Conservation (phyloP, 2,888 invertebrate species). For the Athalia cordata region DNA sequence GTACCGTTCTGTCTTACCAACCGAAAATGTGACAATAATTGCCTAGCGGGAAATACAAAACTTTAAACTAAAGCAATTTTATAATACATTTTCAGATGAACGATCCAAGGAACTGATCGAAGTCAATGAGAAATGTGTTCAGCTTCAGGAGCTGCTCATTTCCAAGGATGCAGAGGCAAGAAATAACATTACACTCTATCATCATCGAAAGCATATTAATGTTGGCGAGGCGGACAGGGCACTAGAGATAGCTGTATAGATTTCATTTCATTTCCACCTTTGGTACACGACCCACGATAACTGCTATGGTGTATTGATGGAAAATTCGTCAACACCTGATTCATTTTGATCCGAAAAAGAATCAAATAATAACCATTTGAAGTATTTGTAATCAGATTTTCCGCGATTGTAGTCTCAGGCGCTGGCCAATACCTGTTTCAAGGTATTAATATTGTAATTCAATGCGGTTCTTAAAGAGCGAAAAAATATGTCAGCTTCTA, state of each 20-base stretch:
- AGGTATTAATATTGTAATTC: constrained; percentile 13
- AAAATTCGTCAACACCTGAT: too few relatives aligned
- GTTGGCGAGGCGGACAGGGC: too few relatives aligned
- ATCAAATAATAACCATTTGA: too few relatives aligned
- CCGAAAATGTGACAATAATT: constrained; percentile 23
- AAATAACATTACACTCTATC: constrained; percentile 12
- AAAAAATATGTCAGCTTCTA: not conserved
- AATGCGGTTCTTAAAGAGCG: not conserved
- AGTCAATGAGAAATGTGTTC: constrained; percentile 66
- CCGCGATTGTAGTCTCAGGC: too few relatives aligned
- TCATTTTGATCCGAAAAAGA: too few relatives aligned
- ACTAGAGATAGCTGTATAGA: too few relatives aligned
- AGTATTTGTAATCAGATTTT: too few relatives aligned
- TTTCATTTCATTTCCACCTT: too few relatives aligned
- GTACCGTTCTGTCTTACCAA: constrained; percentile 66
- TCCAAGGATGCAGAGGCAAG: constrained; percentile 70
- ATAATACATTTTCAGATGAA: constrained; percentile 59
- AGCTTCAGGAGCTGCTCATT: constrained; percentile 67
- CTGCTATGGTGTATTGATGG: too few relatives aligned
- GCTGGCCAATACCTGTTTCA: not conserved
- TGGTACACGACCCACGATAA: too few relatives aligned
- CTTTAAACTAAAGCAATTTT: not conserved
- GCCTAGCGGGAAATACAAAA: constrained; percentile 49
- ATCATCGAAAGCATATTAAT: too few relatives aligned
- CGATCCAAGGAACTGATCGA: constrained; percentile 65